Base-by-base conservation (phyloP, 1,140 invertebrate genomes). In the Achatina immaculata region DNA sequence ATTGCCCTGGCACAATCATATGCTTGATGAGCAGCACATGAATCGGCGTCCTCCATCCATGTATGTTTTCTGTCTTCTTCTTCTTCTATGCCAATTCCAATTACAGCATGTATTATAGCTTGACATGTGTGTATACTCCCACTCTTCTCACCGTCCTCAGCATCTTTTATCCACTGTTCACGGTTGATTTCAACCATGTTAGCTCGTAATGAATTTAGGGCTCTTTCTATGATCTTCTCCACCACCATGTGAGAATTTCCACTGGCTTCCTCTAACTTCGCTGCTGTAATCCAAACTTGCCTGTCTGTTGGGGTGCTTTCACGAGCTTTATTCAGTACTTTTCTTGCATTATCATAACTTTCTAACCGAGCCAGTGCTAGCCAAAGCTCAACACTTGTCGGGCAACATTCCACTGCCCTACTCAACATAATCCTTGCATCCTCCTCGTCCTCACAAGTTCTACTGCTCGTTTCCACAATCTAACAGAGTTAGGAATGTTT, bases 21-120 rank as follows among this genome's bases (percentile, higher is more conserved):
- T 0, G 98, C 98, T 31, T 94, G 95, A 92, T 97, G 95, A 86
- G 94, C 94, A 16, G 96, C 95, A 92, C 96, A 98, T 86, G 95
- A 93, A 89, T 99, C 98, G 4, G 99, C 98, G 93, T 99, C 98
- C 91, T 99, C 97, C 94, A 99, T 97, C 99, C 99, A 99, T 0
- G 97, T 98, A 87, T 98, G 96, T 90, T 99, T 99, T 76, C 96
- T 94, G 91, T n/a, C n/a, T n/a, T 99, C 98, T 91, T 99, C 98
- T 86, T 98, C 96, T 91, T 99, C 99, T 16, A 99, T 95, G 0
- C 97, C 96, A 83, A 96, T 94, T 9, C 95, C 94, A 84, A 99
- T 98, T 36, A 99, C 96, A 34, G 96, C 89, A 86, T 85, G 92
- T 80, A 99, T 95, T 65, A 99, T 98, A 78, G 96, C 95, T 91